phyloP scores from a whole-genome alignment of 92 coral and sea anemone species.

The Siderastrea radians region DNA sequence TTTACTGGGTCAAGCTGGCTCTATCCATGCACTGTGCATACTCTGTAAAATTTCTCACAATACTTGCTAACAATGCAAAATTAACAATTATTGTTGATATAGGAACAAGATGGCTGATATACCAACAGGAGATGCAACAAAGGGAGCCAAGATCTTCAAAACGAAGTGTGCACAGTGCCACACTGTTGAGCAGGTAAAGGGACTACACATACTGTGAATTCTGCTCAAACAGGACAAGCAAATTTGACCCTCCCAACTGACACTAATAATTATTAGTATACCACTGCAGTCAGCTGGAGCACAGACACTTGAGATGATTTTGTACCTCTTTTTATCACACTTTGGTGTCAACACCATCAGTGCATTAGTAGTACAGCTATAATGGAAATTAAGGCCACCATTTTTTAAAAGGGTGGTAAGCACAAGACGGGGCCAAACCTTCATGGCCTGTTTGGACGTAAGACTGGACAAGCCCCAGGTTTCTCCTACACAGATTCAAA shows the following conservation, averaged over 20 bases:
- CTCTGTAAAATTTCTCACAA: too few species aligned
- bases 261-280: too few species aligned
- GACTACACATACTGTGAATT: not conserved
- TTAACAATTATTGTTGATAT: not conserved
- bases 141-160: conserved; percentile 98
- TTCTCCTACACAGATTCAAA: conserved; percentile 94
- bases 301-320: too few species aligned
- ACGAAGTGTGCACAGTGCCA: conserved; percentile 98
- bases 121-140: conserved; percentile 92
- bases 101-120: conserved; percentile 71
- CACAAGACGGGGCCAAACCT: conserved; percentile 99
- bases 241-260: too few species aligned
- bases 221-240: not conserved
- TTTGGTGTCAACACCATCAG: too few species aligned
- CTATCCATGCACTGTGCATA: too few species aligned
- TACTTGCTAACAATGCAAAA: not conserved
- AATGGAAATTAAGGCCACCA: too few species aligned
- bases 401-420: conserved; percentile 89
- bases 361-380: too few species aligned
- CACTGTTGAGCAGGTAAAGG: conserved; percentile 90
- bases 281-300: too few species aligned
- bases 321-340: too few species aligned
- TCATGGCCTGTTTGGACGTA: conserved; percentile 96
- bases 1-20: too few species aligned
- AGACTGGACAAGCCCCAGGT: conserved; percentile 95